Percentiles rank a stretch among this genome's conserved stretches.
phyloP scores from a whole-genome alignment of 2,797 vertebrate genomes.

The Cheirogaleus major region DNA sequence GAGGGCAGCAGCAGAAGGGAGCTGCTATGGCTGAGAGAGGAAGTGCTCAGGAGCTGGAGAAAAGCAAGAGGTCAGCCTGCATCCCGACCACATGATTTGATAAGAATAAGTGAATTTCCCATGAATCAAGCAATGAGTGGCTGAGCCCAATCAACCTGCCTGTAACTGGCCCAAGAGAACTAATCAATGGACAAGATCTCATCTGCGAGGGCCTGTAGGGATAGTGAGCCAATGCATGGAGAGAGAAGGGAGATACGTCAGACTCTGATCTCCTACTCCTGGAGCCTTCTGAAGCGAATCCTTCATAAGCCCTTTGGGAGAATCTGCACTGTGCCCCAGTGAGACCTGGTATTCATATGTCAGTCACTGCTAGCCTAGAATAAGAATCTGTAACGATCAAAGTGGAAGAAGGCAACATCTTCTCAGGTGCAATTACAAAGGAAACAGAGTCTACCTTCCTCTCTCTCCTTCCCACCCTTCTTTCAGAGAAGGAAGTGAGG shows the following conservation, averaged over 20 bases:
- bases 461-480: not conserved
- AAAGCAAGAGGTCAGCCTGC: not conserved
- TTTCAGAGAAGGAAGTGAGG: not conserved
- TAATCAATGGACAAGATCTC: too few species aligned
- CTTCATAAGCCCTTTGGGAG: not conserved
- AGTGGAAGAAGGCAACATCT: not conserved
- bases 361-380: too few species aligned
- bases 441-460: not conserved
- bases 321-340: not conserved
- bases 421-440: not conserved
- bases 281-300: not conserved
- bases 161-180: not conserved
- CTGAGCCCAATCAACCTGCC: not conserved
- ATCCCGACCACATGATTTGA: not conserved
- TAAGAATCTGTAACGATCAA: not conserved
- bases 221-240: not conserved
- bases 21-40: not conserved
- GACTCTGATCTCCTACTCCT: not conserved
- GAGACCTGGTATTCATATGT: not conserved
- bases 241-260: not conserved
- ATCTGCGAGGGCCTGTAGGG: not conserved
- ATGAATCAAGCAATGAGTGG: not conserved
- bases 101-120: not conserved
- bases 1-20: not conserved
- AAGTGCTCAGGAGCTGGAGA: not conserved